Conservation (phyloP, 2,113 vertebrate genomes). For the Rhinoptilus africanus region DNA sequence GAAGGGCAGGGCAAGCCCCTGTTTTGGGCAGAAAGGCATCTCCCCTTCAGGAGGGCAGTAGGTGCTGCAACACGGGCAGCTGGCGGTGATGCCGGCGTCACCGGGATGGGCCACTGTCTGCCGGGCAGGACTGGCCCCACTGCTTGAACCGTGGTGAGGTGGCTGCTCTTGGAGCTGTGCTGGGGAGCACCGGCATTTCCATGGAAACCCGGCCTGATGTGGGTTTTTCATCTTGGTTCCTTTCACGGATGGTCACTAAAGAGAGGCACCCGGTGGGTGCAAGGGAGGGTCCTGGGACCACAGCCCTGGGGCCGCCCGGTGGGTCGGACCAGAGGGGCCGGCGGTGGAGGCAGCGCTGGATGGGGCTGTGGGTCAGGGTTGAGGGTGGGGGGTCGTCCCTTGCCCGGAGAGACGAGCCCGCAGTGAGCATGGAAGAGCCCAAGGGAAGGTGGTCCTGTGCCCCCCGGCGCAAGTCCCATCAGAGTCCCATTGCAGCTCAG, state of each 20-base stretch:
- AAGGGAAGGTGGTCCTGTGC: neutral
- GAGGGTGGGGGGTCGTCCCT: neutral
- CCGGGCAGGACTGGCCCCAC: neutral
- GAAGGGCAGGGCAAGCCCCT: neutral
- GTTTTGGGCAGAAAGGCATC: neutral
- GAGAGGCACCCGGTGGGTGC: rapidly evolving
- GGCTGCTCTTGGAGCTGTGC: neutral
- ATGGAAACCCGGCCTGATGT: neutral
- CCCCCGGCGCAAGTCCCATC: too few species aligned
- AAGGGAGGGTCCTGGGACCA: neutral
- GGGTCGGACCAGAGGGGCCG: neutral
- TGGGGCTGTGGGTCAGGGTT: neutral
- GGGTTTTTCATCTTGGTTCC: neutral
- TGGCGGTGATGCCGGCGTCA: rapidly evolving
- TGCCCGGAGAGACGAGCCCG: rapidly evolving
- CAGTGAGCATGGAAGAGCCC: neutral
- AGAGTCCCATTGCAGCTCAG: rapidly evolving
- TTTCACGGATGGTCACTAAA: neutral
- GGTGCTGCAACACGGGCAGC: rapidly evolving
- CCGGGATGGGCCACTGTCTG: neutral
- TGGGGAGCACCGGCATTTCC: neutral
- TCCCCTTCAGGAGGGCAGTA: neutral
- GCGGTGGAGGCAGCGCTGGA: neutral
- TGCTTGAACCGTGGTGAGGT: rapidly evolving
- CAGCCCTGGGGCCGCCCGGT: neutral